Base-by-base conservation (phyloP, 1,140 invertebrate genomes). In the Temnothorax nylanderi region DNA sequence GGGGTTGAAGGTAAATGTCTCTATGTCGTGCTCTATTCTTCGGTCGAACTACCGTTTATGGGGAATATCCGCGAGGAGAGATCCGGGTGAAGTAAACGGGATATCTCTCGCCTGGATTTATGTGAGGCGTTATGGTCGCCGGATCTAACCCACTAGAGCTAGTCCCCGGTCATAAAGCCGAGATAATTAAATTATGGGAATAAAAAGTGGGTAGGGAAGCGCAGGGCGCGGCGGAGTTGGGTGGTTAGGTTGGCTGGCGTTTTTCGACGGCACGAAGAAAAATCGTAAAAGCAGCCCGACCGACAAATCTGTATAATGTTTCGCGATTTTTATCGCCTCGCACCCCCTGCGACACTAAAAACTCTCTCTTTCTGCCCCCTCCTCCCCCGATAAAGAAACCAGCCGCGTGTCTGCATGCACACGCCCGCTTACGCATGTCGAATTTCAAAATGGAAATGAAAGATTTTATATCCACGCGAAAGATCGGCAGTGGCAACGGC, bases 271-370 rank as follows among this genome's bases (percentile, higher is more conserved):
- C 91, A 90, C 87, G 85, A 91, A 92, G 92, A 92, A 94, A 94
- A 93, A 94, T 94, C 94, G 92, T 94, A 94, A 94, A 94, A 94
- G 86, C 94, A 94, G 92, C 90, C 91, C 93, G 92, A 91, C 92
- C 93, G 93, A 94, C 93, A 94, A 94, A 94, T 94, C 93, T 94
- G 93, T 93, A 94, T 94, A 94, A 93, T 92, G 93, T 94, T 91
- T 92, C 91, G 92, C 94, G 93, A 94, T 94, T 93, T 94, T 94
- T 94, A 94, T 94, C 93, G 93, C 92, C 92, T 78, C 64, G 67
- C 87, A 58, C 34, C 72, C 67, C 85, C 74, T 16, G 21, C 85
- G 51, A 80, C 67, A 84, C 88, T 91, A 88, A 91, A 89, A 89
- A 80, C 56, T 41, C 37, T 74, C 37, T 60, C 47, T 58, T 49